Base-by-base conservation (phyloP, 2,113 vertebrate species). In the Cephalopholis sonnerati region DNA sequence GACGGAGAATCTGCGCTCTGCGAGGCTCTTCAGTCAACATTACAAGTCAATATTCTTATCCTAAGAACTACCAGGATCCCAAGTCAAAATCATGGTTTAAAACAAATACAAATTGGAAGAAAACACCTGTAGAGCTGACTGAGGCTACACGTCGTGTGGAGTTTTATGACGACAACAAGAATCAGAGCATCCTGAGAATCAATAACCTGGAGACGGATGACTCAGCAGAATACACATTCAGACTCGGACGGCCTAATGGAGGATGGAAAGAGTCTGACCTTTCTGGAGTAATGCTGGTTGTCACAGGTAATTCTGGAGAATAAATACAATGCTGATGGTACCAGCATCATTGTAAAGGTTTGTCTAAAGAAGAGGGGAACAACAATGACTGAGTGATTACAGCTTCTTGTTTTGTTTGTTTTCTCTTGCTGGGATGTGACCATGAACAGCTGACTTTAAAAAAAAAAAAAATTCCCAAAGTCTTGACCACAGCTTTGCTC, bases 1-100 rank as follows among this genome's bases (percentile, higher is more conserved):
- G 13, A 5, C 65, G 63, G 20, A 89, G 79, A 51, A 59, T 87
- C 54, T 89, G 87, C 58, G 50, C 65, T 32, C 65, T 84, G 63
- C 3, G 58, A 67, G 74, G 75, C 5, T 64, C 78, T 24, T 79
- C 84, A 3, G 81, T 84, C 2, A 77, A 54, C 36, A 85, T 90
- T 18, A 63, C 57, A 4, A 51, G 58, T 54, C 0, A 32, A 54
- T 74, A 70, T 17, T 55, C 36, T 1, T 0, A 2, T 18, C 2
- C 2, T 3, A 1, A 1, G 2, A 0, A 2, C 0, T 15, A 1
- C 3, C 12, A 13, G 50, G 5, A 36, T 36, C 5, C 2, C 5
- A 1, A 1, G 1, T 18, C 15, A 3, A 66, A 48, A 79, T 17
- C 0, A 10, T 89, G 87, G 87, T 58, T 2, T 3, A 15, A 81